These are phyloP conservation scores for Tubiluchus corallicola DNA, from an alignment of 2,888 invertebrate genomes.

Conservation along the genomic window DNA sequence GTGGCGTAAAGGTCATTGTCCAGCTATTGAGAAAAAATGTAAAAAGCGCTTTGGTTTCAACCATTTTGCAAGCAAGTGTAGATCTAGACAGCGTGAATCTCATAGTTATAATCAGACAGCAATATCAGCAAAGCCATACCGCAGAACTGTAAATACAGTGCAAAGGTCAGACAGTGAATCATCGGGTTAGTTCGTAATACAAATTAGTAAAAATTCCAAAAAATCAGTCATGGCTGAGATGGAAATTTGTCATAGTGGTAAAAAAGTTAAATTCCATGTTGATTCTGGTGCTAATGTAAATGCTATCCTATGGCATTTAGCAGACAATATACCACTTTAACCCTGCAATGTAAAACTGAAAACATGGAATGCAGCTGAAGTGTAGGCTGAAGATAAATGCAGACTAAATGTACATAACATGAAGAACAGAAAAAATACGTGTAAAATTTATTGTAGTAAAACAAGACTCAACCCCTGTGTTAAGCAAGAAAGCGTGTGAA, in stretches of 20 bases:
- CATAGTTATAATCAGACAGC: too few species aligned
- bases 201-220: too few species aligned
- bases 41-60: neutral
- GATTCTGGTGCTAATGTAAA: slow-evolving; percentile 11
- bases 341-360: too few species aligned
- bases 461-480: neutral
- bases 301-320: slow-evolving; percentile 5
- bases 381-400: too few species aligned
- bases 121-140: too few species aligned
- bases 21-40: neutral
- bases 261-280: slow-evolving; percentile 9
- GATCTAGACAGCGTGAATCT: too few species aligned
- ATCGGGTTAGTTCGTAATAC: too few species aligned
- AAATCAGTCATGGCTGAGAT: neutral
- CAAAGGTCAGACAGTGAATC: too few species aligned
- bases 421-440: too few species aligned
- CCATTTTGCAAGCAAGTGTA: neutral
- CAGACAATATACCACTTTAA: neutral
- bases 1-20: neutral
- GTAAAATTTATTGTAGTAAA: neutral
- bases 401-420: neutral
- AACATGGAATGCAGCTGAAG: too few species aligned
- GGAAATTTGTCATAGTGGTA: neutral
- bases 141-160: too few species aligned
- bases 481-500: slow-evolving; percentile 6